These are phyloP conservation scores for Sycon ciliatum DNA, from an alignment of 37 sponge, comb jelly and placozoan genomes.

Conservation along the genomic window DNA sequence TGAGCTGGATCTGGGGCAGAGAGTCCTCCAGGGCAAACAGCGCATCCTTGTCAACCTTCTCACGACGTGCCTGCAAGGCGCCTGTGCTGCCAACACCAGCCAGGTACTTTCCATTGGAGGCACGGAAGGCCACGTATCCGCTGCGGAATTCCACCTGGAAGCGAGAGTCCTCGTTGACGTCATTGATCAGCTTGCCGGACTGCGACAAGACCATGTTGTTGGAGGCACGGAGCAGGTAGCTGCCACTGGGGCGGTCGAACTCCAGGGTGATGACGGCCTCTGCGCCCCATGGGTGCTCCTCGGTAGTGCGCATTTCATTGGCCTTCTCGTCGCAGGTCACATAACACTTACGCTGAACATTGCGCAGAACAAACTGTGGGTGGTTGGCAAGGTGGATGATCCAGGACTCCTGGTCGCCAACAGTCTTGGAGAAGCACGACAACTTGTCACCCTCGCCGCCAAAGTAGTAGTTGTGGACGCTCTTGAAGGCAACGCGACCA, in stretches of 20 bases:
- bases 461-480: conserved; percentile 53
- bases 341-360: conserved; percentile 64
- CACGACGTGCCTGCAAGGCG: conserved; percentile 55
- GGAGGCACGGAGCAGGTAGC: conserved; percentile 65
- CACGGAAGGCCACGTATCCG: conserved; percentile 69
- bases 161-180: conserved; percentile 39
- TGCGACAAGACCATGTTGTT: conserved; percentile 49
- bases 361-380: conserved; percentile 79
- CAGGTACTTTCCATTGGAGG: conserved; percentile 64
- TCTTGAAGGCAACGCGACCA: conserved; percentile 64
- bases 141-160: conserved; percentile 65
- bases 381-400: conserved; percentile 85
- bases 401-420: conserved; percentile 35
- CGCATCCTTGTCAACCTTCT: conserved; percentile 74
- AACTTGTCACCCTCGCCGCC: conserved; percentile 77
- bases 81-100: conserved; percentile 76
- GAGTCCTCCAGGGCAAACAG: conserved; percentile 69
- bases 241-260: no score
- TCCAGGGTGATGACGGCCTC: conserved; percentile 75
- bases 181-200: conserved; percentile 45
- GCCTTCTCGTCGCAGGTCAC: conserved; percentile 40
- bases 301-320: conserved; percentile 51
- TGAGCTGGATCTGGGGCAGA: conserved; percentile 59
- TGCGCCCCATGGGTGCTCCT: conserved; percentile 77
- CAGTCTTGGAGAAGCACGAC: conserved; percentile 34